Conservation (phyloP, 1,140 invertebrate genomes). For the Antheraea pernyi region DNA sequence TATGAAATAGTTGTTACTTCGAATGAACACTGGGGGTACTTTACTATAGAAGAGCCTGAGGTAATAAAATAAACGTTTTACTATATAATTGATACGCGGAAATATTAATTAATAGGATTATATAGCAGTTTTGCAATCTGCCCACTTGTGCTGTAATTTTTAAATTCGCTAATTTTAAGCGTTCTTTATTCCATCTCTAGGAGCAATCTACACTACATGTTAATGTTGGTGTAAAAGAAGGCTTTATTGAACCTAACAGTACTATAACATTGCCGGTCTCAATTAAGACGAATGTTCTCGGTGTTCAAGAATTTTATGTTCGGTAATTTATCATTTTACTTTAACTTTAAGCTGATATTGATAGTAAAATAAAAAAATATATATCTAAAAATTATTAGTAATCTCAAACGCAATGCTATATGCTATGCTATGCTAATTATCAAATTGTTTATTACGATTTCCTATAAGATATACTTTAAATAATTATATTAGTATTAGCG, state of each 20-base stretch:
- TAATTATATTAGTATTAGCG: no score
- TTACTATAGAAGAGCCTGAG: slow-evolving; percentile 48
- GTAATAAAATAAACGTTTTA: slow-evolving; percentile 25
- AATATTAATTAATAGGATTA: neutral
- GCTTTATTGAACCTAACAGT: slow-evolving; percentile 57
- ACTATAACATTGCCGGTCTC: slow-evolving; percentile 46
- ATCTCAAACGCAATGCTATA: no score
- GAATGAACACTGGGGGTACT: slow-evolving; percentile 62
- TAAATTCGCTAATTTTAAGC: neutral
- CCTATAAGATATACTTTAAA: no score
- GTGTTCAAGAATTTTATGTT: slow-evolving; percentile 47
- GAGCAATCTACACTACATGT: slow-evolving; percentile 51
- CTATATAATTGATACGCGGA: neutral
- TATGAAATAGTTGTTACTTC: slow-evolving; percentile 46
- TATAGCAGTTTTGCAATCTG: no score
- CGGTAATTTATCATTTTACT: slow-evolving; percentile 36
- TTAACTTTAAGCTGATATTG: slow-evolving; percentile 2
- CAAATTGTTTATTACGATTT: no score
- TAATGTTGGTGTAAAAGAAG: slow-evolving; percentile 49
- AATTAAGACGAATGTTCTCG: slow-evolving; percentile 52
- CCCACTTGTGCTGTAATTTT: no score
- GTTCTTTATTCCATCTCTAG: slow-evolving; percentile 25
- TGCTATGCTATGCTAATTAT: no score
- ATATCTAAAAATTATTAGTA: no score
- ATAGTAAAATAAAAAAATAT: neutral